Evolutionary conservation across 1,140 invertebrate genomes (phyloP), one percentile per base, ranked within the genome.

Genomic region (Aphaenogaster floridana): DNA sequence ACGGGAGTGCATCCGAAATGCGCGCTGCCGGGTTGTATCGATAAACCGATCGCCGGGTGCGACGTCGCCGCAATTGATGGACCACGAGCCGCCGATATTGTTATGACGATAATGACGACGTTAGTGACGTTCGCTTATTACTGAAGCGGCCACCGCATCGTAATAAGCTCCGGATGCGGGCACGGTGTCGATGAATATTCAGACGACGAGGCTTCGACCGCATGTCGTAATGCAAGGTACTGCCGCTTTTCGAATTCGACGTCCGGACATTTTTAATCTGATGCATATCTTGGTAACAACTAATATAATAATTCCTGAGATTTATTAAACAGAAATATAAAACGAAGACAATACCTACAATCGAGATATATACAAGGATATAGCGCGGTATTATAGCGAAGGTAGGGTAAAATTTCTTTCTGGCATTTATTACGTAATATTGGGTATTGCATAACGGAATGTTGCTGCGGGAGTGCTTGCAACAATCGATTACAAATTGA

Each of bases 101-200:
- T 90, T 88, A 61, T 59, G 84, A 87, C 79, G 87, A 83, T 91
- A 91, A 91, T 85, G 84, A 91, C 84, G 90, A 91, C 89, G 90
- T 91, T 91, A 89, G 89, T 83, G 89, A 83, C 76, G 79, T 91
- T 89, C 87, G 83, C 66, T 91, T 89, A 91, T 87, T 90, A 89
- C 66, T 48, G 59, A 84, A 72, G 39, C 78, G 87, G 48, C 87
- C 72, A 11, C 52, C 71, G 80, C 90, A 89, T 91, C 71, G 85
- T 87, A 91, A 91, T 89, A 89, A 91, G 80, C 85, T 59, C 13
- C 34, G n/a, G 21, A 34, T 45, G 36, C 66, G 68, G 45, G 17
- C 78, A 5, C 45, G 39, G 28, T 48, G 48, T 61, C 85, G 85
- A 89, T 91, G 90, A 91, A 91, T 91, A 91, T 91, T 91, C 88